Evolutionary conservation across 2,888 invertebrate genomes (phyloP), one percentile per base, ranked within the genome.

Genomic region (Ectemnius cavifrons): DNA sequence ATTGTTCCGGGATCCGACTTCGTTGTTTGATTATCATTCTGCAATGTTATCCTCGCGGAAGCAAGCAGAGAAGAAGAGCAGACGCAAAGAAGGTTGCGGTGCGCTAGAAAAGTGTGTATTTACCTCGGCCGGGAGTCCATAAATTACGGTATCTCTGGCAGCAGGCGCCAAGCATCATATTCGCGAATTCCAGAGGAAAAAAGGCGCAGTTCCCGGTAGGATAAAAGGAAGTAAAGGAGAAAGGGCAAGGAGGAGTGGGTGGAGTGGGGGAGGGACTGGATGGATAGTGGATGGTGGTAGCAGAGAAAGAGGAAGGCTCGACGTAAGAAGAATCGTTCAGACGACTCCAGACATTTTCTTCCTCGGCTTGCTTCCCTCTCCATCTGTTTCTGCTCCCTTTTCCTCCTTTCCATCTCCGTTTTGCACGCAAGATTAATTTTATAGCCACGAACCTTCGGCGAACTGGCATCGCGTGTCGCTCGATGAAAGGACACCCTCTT

Each of bases 341-440:
- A 16, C 68, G 72, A 71, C 45, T 73, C 60, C 47, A 74, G 65
- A 57, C 71, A 64, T 59, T 75, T 76, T 75, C 62, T 56, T 70
- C 37, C 70, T 64, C 59, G 14, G 20, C 61, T 62, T 45, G 6
- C 20, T 49, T 61, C 45, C 47, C 27, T 65, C 49, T 45, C 79
- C 78, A 75, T 79, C 75, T 73, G 73, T 75, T 77, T 68, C 71
- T 73, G 60, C 73, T 75, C 63, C 52, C 71, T 75, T 71, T 62
- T 64, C 62, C 71, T 60, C 71, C 68, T 68, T 62, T 78, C 75
- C 83, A 77, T 78, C 79, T 76, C 76, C 81, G 78, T 82, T 83
- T 78, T 74, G 73, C 81, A 78, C 81, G 83, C 80, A 75, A 81
- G 81, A 81, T 84, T 84, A 82, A 83, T 84, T 84, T 80, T 78